Evolutionary conservation across 2,797 vertebrate species (phyloP).

Genomic region (Poeciliopsis infans): DNA sequence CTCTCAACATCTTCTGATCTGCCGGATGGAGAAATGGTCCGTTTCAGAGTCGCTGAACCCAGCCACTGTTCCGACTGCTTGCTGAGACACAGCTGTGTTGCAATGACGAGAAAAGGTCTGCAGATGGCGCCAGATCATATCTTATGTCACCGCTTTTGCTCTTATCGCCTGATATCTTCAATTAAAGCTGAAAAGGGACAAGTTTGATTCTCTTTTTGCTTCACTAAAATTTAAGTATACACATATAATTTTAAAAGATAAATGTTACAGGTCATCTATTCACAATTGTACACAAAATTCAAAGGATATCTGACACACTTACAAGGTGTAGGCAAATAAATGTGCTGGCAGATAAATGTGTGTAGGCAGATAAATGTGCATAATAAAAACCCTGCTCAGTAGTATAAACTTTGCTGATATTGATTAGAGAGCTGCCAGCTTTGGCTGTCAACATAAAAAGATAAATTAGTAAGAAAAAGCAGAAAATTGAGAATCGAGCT

Average conservation of each 20-base stretch:
- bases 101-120: conserved; percentile 19
- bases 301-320: background rate
- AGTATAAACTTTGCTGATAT: background rate
- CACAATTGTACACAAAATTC: background rate
- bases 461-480: background rate
- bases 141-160: background rate
- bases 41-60: conserved; percentile 12
- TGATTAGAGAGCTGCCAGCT: background rate
- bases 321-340: background rate
- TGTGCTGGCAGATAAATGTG: no score
- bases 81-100: conserved; percentile 3
- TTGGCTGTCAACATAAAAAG: background rate
- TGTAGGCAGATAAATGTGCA: background rate
- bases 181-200: conserved; percentile 41
- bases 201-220: background rate
- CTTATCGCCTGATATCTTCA: conserved; percentile 18
- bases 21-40: conserved; percentile 10
- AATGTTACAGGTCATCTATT: background rate
- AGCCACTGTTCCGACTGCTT: background rate
- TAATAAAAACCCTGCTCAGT: background rate
- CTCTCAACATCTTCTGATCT: background rate
- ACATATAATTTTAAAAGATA: background rate
- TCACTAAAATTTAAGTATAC: background rate
- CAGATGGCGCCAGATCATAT: conserved; percentile 50
- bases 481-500: background rate